Evolutionary conservation across 2,797 vertebrate species (phyloP).

Genomic region (Sebastes minor): DNA sequence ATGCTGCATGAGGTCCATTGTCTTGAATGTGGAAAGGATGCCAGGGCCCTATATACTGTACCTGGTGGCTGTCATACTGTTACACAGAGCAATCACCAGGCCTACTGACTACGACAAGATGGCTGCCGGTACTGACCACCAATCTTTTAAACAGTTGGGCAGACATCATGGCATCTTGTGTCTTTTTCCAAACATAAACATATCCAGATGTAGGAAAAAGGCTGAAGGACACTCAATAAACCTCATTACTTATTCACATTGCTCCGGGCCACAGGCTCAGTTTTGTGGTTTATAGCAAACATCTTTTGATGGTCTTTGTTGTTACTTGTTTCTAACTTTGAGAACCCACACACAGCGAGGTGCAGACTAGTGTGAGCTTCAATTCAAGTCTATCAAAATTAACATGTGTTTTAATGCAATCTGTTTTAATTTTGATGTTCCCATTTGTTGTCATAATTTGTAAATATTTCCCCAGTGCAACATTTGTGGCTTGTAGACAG

Average conservation of each 20-base stretch:
- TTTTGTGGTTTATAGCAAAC: background rate
- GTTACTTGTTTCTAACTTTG: background rate
- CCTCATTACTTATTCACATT: background rate
- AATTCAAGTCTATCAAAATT: background rate
- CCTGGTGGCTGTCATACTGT: background rate
- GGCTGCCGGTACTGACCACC: background rate
- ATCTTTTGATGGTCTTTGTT: background rate
- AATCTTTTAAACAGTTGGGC: conserved; percentile 1
- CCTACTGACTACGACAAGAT: background rate
- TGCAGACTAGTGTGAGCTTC: background rate
- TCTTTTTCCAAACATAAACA: conserved; percentile 19
- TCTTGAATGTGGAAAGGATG: background rate
- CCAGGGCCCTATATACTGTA: background rate
- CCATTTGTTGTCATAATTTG: background rate
- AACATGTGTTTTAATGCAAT: background rate
- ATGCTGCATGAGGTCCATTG: background rate
- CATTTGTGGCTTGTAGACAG: background rate
- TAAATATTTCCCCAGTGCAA: background rate
- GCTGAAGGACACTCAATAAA: background rate
- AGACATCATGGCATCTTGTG: background rate
- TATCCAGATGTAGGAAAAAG: conserved; percentile 12
- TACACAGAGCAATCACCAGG: background rate
- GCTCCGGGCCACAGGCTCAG: background rate
- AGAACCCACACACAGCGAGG: background rate
- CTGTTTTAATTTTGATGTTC: background rate